Evolutionary conservation across 2,113 vertebrate species (phyloP), one percentile per base, ranked within the genome.

Genomic region (Podilymbus podiceps): DNA sequence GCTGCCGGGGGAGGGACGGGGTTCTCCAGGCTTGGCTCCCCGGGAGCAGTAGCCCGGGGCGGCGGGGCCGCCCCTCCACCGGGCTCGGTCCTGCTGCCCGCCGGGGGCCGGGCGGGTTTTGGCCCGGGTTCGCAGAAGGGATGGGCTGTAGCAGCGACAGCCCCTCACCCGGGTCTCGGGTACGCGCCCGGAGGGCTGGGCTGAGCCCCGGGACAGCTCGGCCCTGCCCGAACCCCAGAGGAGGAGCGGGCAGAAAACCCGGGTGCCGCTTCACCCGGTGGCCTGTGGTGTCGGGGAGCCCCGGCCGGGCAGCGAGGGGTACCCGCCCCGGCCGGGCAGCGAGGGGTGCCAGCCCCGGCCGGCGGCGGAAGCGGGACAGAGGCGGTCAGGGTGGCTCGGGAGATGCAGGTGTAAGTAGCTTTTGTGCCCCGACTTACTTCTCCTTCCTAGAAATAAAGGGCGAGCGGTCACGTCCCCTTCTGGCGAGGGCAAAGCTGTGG

Each of bases 101-200:
- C 46, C n/a, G 47, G 24, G 47, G 15, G 18, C 12, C 1, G 53
- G 53, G 71, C 9, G 59, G 33, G 46, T n/a, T 68, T n/a, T 1
- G 75, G 24, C 64, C 11, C 17, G 25, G 30, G 4, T n/a, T 8
- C 8, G 55, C 12, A 2, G 63, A 12, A 18, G 59, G 50, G 46
- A 0, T 6, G 50, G 71, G 79, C 55, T 12, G 69, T 17, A 8
- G 68, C 14, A 1, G 68, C 12, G 46, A 0, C 2, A 1, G 13
- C 11, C 16, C 16, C 10, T 6, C 1, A 15, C 30, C 17, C 6
- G 20, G 27, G 0, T 9, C 16, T 15, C 12, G 2, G 49, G 40
- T 21, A 3, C 5, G 2, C 5, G 63, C 20, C 4, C 10, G 27
- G 30, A 15, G 62, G 7, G 4, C 50, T 1, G 79, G 52, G 62